Evolutionary conservation across 2,113 vertebrate genomes (phyloP), one percentile per base, ranked within the genome.

Genomic region (Rhombomys opimus): DNA sequence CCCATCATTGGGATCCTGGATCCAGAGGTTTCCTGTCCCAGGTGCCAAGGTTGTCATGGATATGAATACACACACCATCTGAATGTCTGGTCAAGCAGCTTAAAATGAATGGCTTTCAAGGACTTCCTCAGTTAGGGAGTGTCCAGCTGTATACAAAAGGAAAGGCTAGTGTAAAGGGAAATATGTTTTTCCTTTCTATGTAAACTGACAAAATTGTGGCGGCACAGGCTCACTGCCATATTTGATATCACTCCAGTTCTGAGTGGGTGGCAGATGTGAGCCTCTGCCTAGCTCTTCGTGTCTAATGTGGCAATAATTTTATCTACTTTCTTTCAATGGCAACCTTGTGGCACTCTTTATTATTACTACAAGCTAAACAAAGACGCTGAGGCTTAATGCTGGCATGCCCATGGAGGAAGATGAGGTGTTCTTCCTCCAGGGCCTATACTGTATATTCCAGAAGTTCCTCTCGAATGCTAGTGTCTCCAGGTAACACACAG

Each of bases 401-500:
- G 87, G 15, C 30, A 88, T 32, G 90, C 14, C n/a, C 23, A 30
- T 46, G 27, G 27, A 95, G 73, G 35, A 30, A 41, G 41, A 18
- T 18, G 12, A 10, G 11, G 8, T 6, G 23, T 63, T 77, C 70
- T 72, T 23, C 25, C 27, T 75, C n/a, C 30, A 10, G 27, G 68
- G 25, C 2, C 0, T 7, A 35, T 0, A 7, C 9, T 0, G 0
- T 25, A 50, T 35, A 67, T 27, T 20, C 35, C 0, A 32, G 75
- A 23, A 25, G 46, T 3, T 20, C 10, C 5, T 72, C 76, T 73
- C 22, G 13, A 14, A 54, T 22, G 30, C 15, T 1, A 73, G 65
- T 0, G 5, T n/a, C 52, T 46, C 1, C 0, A 2, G 6, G 82
- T 41, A 13, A 30, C 32, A 27, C 61, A 17, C 0, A 17, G 50